Percentiles rank a stretch among this genome's conserved stretches.
phyloP scores from a whole-genome alignment of 2,888 invertebrate genomes.

The Monopis laevigella region DNA sequence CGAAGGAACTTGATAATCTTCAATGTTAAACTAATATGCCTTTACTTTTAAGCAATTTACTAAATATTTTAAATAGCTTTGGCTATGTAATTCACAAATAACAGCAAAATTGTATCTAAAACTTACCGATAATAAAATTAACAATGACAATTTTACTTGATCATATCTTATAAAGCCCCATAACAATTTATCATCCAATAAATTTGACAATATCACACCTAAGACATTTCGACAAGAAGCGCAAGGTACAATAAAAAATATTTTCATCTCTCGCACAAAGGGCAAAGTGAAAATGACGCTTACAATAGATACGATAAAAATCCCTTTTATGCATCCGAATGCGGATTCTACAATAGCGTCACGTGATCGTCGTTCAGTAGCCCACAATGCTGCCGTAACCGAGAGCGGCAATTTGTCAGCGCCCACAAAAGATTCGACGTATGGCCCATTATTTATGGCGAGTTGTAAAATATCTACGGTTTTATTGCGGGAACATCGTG shows the following conservation, averaged over 20 bases:
- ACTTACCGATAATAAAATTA: no score
- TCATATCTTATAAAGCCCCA: conserved; percentile 14
- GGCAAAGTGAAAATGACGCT: conserved; percentile 58
- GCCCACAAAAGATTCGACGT: conserved; percentile 61
- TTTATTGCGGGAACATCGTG: conserved; percentile 64
- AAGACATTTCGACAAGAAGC: conserved; percentile 28
- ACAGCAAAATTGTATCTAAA: no score
- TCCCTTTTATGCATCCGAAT: conserved; percentile 34
- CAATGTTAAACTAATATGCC: no score
- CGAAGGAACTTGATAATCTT: no score
- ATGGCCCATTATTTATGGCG: conserved; percentile 66
- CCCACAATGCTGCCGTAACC: conserved; percentile 56
- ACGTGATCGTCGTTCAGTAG: conserved; percentile 33
- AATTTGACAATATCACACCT: conserved; percentile 31
- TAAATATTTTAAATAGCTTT: no score
- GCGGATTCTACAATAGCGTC: conserved; percentile 24
- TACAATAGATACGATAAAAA: conserved; percentile 27
- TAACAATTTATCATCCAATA: conserved; percentile 48
- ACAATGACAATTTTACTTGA: no score
- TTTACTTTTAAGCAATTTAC: no score
- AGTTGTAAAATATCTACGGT: conserved; percentile 50
- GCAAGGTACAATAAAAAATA: conserved; percentile 50
- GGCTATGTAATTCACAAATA: no score
- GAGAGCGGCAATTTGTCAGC: conserved; percentile 61
- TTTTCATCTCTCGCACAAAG: conserved; percentile 38